Base-by-base conservation (phyloP, 2,797 vertebrate genomes). In the Arrhamphus sclerolepis region DNA sequence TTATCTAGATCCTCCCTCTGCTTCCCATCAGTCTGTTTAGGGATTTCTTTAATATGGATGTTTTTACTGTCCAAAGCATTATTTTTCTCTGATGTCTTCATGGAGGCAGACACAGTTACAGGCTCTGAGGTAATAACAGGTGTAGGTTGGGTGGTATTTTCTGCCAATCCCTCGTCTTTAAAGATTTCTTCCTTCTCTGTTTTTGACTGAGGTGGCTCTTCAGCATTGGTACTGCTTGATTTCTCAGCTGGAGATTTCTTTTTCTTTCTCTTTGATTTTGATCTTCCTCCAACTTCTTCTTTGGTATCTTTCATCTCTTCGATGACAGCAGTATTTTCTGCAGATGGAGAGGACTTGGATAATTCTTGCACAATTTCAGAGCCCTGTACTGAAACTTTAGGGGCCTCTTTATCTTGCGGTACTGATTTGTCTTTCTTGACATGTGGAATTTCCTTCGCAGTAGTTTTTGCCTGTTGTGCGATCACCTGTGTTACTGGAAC, bases 231-330 rank as follows among this genome's bases (percentile, higher is more conserved):
- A 26, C 6, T 72, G 44, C 84, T 84, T 1, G 52, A 47, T 44
- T 26, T 81, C 41, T 82, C 85, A 65, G 10, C 52, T 58, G 65
- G 38, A 48, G 83, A 81, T 83, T 89, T 92, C 72, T 89, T 91
- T 81, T 90, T 91, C 78, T 90, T 90, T 62, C 68, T 79, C 59
- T 90, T 91, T 26, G 88, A 87, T 83, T 89, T 91, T 39, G 87
- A 80, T 39, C 56, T 83, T 56, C 70, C 78, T 13, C 86, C 88
- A 42, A 18, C 26, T 2, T 39, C 60, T 58, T 67, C 72, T 53
- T 83, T 83, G 20, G 47, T 58, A 59, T 86, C 78, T 5, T 56
- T 57, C 46, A 53, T 21, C 2, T 41, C 62, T n/a, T 80, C 78
- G 7, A 42, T 53, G 31, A 46, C 13, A 18, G 29, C 59, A 59